Conservation (phyloP, 2,888 invertebrate species). For the Norana najaformis region DNA sequence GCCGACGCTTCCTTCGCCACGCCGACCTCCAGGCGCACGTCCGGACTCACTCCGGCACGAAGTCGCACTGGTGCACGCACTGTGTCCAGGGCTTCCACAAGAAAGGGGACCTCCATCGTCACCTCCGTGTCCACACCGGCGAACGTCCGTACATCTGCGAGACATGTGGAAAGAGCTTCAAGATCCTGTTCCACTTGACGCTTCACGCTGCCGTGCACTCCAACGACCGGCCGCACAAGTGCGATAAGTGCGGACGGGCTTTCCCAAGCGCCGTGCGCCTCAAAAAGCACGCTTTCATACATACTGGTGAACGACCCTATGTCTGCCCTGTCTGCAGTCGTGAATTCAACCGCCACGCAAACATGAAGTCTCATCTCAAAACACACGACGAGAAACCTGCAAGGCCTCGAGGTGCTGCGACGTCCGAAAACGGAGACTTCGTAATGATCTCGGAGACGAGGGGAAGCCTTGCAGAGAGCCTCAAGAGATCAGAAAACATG, state of each 20-base stretch:
- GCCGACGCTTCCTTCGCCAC: constrained; percentile 6
- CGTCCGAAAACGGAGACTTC: neutral
- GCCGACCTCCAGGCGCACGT: constrained; percentile 22
- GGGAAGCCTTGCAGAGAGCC: neutral
- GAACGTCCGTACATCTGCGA: constrained; percentile 23
- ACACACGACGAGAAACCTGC: constrained; percentile 8
- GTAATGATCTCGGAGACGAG: neutral
- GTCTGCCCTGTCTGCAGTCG: neutral
- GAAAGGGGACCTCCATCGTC: constrained; percentile 10
- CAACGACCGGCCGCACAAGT: constrained; percentile 18
- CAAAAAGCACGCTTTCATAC: constrained; percentile 14
- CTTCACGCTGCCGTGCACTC: constrained; percentile 6
- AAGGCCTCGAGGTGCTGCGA: neutral
- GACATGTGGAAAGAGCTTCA: constrained; percentile 24
- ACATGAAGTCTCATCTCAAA: constrained; percentile 10
- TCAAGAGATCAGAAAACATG: neutral
- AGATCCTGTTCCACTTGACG: constrained; percentile 21
- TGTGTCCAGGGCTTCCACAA: constrained; percentile 17
- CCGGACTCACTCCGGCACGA: neutral
- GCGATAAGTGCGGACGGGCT: neutral
- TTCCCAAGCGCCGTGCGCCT: neutral
- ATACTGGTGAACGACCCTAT: neutral
- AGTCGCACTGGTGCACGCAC: constrained; percentile 2
- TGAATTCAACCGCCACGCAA: neutral
- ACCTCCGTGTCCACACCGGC: constrained; percentile 2